phyloP scores from a whole-genome alignment of 2,797 vertebrate genomes.

The Galaxias olidus region DNA sequence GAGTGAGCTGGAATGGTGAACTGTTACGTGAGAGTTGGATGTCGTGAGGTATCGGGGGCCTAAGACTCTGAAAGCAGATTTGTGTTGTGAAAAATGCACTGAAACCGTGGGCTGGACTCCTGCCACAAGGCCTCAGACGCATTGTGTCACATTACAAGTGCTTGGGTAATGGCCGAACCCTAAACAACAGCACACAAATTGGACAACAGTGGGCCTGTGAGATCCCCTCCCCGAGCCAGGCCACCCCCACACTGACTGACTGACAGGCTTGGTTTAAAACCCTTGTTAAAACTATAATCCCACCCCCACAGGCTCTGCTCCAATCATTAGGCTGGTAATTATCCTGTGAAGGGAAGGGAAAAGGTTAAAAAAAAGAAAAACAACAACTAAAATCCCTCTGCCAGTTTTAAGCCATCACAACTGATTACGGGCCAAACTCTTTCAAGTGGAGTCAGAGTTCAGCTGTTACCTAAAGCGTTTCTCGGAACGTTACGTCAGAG shows the following conservation, averaged over 20 bases:
- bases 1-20: not conserved
- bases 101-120: slow-evolving; percentile 45
- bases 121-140: slow-evolving; percentile 57
- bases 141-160: slow-evolving; percentile 65
- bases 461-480: slow-evolving; percentile 61
- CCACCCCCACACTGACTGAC: slow-evolving; percentile 19
- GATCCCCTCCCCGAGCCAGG: slow-evolving; percentile 17
- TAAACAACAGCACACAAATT: slow-evolving; percentile 65
- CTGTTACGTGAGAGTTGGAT: not conserved
- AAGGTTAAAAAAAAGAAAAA: too few relatives aligned
- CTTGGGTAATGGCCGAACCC: slow-evolving; percentile 56
- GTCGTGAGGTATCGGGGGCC: slow-evolving; percentile 11
- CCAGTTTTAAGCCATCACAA: slow-evolving; percentile 60
- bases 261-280: slow-evolving; percentile 46
- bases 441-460: slow-evolving; percentile 66
- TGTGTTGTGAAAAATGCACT: slow-evolving; percentile 47
- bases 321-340: slow-evolving; percentile 53
- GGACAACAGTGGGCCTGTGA: slow-evolving; percentile 47
- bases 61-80: slow-evolving; percentile 48
- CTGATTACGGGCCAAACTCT: slow-evolving; percentile 48
- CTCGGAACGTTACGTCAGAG: slow-evolving; percentile 62
- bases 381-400: slow-evolving; percentile 41
- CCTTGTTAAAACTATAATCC: slow-evolving; percentile 50
- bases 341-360: slow-evolving; percentile 35
- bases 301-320: slow-evolving; percentile 38